Evolutionary conservation across 2,888 invertebrate genomes (phyloP).

Genomic region (Cephonodes hylas): DNA sequence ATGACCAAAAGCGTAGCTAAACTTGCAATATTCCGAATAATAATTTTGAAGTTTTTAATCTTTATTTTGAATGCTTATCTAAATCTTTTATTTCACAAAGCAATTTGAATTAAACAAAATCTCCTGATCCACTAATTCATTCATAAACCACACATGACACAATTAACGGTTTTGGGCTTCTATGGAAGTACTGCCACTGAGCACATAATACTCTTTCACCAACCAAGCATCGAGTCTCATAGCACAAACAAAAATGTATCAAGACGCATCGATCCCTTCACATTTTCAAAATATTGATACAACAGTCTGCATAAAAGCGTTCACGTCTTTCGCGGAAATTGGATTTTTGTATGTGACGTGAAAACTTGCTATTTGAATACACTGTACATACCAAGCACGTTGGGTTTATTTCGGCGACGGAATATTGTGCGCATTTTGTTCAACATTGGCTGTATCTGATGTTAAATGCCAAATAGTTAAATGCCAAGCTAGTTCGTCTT

Average conservation of each 20-base stretch:
- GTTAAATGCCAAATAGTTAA: too few species aligned
- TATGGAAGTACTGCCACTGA: neutral
- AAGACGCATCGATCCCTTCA: neutral
- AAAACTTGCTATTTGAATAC: conserved; percentile 20
- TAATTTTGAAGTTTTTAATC: too few species aligned
- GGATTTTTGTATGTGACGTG: conserved; percentile 54
- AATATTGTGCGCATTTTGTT: conserved; percentile 1
- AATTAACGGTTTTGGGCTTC: too few species aligned
- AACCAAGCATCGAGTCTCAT: neutral
- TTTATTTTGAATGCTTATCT: too few species aligned
- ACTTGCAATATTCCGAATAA: too few species aligned
- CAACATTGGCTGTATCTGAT: neutral
- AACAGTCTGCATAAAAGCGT: conserved; percentile 48
- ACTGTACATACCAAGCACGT: conserved; percentile 9
- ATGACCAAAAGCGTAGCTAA: too few species aligned
- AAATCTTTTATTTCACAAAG: too few species aligned
- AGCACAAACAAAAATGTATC: neutral
- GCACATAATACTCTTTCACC: neutral
- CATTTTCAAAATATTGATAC: conserved; percentile 42
- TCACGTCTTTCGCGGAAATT: conserved; percentile 60
- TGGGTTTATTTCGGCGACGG: neutral
- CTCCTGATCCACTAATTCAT: too few species aligned
- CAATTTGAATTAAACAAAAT: too few species aligned
- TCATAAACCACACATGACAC: too few species aligned
- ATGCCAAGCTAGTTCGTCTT: too few species aligned